A percentile compares a stretch with the other conserved stretches of the same genome.
Conservation (phyloP, 2,888 invertebrate species). For the Junonia oenone region DNA sequence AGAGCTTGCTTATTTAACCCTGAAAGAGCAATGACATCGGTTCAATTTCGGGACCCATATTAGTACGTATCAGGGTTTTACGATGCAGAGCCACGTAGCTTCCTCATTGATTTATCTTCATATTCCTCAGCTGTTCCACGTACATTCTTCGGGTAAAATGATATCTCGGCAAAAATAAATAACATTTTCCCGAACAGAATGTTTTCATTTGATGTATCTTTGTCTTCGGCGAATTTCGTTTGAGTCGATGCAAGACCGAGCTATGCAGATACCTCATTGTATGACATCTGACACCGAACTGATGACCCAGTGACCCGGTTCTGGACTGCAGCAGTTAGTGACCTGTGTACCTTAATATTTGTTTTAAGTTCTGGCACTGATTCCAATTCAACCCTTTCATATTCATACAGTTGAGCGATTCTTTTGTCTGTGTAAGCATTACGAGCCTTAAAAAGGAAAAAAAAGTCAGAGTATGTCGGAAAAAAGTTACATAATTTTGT, state of each 20-base stretch:
- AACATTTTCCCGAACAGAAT: constrained; percentile 10
- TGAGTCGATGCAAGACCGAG: constrained; percentile 51
- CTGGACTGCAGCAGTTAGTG: constrained; percentile 67
- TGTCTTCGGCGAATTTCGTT: constrained; percentile 37
- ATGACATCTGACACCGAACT: constrained; percentile 59
- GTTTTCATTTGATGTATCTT: constrained; percentile 28
- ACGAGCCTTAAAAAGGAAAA: not conserved
- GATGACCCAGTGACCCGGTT: constrained; percentile 71
- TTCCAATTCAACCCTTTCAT: constrained; percentile 55
- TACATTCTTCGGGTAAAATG: constrained; percentile 42
- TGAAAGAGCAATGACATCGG: constrained; percentile 46
- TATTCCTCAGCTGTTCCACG: constrained; percentile 49
- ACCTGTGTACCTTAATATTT: constrained; percentile 60
- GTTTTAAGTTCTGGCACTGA: constrained; percentile 68
- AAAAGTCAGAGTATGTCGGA: not conserved
- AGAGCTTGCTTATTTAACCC: constrained; percentile 64
- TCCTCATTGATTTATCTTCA: constrained; percentile 56
- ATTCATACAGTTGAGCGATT: constrained; percentile 43
- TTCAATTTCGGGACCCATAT: constrained; percentile 37
- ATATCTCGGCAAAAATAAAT: constrained; percentile 39
- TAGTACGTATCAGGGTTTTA: constrained; percentile 51
- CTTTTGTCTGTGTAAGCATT: constrained; percentile 21
- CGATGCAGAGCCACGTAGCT: constrained; percentile 50
- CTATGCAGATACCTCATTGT: constrained; percentile 71
- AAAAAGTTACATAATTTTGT: not conserved